Percentiles rank a stretch among this genome's conserved stretches.
Evolutionary conservation across 2,888 invertebrate species (phyloP).

Genomic region (Choristoneura rosaceana): DNA sequence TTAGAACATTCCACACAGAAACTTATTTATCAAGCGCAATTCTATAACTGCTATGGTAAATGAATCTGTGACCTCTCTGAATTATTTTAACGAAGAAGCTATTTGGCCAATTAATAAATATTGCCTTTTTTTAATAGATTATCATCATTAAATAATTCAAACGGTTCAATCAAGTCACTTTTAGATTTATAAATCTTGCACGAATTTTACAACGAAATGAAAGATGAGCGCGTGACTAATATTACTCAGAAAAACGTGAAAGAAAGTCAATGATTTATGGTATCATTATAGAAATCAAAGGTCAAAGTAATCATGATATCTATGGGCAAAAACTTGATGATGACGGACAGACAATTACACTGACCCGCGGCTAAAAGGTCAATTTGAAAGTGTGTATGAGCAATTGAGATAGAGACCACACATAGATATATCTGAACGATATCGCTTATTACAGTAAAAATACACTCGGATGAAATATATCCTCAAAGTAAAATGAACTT

Average conservation of each 20-base stretch:
- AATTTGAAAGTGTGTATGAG: constrained; percentile 23
- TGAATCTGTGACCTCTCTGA: too few species aligned
- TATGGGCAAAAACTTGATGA: constrained; percentile 27
- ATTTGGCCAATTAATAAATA: neutral
- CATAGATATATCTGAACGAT: neutral
- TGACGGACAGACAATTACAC: constrained; percentile 27
- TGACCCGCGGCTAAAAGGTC: constrained; percentile 27
- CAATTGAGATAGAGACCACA: constrained; percentile 5
- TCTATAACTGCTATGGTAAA: too few species aligned
- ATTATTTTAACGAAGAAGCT: too few species aligned
- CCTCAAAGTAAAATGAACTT: too few species aligned
- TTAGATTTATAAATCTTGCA: neutral
- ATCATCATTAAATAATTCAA: neutral
- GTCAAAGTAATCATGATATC: constrained; percentile 29
- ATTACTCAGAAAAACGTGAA: constrained; percentile 14
- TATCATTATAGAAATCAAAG: constrained; percentile 29
- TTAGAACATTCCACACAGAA: neutral
- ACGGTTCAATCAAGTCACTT: neutral
- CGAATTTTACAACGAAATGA: neutral
- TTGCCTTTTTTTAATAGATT: neutral
- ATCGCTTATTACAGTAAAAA: too few species aligned
- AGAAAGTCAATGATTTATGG: constrained; percentile 22
- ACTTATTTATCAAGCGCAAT: neutral
- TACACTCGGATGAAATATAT: too few species aligned
- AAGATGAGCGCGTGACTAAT: neutral